Evolutionary conservation across 1,140 invertebrate species (phyloP).

Genomic region (Mesaphorura yosii): DNA sequence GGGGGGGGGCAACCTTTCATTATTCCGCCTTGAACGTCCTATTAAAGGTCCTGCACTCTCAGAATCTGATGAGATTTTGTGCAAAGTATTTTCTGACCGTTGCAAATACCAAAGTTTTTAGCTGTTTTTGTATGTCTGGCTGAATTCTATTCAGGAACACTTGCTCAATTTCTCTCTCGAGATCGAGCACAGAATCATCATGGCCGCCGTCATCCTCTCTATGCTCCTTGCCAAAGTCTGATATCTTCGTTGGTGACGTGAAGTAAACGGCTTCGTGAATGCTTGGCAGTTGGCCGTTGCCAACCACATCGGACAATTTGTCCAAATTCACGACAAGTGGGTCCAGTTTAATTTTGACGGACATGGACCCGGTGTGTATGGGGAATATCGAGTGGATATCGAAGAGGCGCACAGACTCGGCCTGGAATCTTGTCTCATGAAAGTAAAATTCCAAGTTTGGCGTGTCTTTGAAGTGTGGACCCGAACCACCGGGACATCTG

Average conservation of each 20-base stretch:
- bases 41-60: too few species aligned
- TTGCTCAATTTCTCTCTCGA: conserved; percentile 26
- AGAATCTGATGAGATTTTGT: conserved; percentile 7
- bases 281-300: not conserved
- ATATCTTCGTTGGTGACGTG: not conserved
- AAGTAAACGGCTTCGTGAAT: conserved; percentile 13
- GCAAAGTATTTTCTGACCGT: conserved; percentile 17
- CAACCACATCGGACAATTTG: conserved; percentile 5
- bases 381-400: conserved; percentile 29
- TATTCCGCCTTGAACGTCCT: too few species aligned
- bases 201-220: conserved; percentile 15
- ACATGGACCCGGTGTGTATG: conserved; percentile 20
- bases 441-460: conserved; percentile 19
- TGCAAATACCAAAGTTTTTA: conserved; percentile 7
- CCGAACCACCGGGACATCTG: conserved; percentile 15
- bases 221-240: conserved; percentile 23
- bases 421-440: conserved; percentile 18
- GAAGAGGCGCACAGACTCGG: conserved; percentile 26
- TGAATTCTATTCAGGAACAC: conserved; percentile 24
- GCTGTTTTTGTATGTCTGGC: conserved; percentile 28
- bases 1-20: too few species aligned
- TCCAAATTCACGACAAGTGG: conserved; percentile 21
- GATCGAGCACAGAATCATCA: conserved; percentile 9
- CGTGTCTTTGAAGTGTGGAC: conserved; percentile 1
- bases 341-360: conserved; percentile 25